A percentile compares a stretch with the other conserved stretches of the same genome.
phyloP scores from a whole-genome alignment of 1,140 invertebrate species.

The Calycopis cecrops region DNA sequence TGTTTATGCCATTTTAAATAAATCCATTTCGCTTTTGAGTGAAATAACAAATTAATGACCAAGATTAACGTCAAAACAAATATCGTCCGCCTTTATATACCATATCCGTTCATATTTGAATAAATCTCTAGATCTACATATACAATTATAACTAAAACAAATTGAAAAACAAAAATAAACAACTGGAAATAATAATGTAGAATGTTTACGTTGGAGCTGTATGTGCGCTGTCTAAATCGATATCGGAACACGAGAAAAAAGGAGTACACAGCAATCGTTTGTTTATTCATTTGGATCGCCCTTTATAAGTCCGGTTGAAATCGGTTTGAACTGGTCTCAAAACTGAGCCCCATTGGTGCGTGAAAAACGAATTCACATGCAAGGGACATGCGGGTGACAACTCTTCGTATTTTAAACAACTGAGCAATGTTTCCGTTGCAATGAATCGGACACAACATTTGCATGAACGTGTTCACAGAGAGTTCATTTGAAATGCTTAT shows the following conservation, averaged over 20 bases:
- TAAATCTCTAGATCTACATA: too few species aligned
- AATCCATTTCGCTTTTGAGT: too few species aligned
- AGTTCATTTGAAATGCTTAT: too few species aligned
- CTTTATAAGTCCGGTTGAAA: constrained; percentile 28
- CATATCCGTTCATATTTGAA: too few species aligned
- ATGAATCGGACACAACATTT: constrained; percentile 11
- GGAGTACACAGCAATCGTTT: constrained; percentile 9
- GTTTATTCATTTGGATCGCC: constrained; percentile 27
- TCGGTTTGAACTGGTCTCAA: constrained; percentile 23
- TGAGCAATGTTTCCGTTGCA: constrained; percentile 9
- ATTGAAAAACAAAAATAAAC: too few species aligned
- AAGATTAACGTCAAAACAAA: too few species aligned
- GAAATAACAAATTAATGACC: too few species aligned
- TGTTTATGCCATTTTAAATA: too few species aligned
- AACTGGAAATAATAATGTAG: too few species aligned
- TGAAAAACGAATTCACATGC: constrained; percentile 23
- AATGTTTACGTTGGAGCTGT: too few species aligned
- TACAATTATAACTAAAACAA: too few species aligned
- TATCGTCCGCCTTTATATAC: too few species aligned
- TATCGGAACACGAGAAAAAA: not conserved
- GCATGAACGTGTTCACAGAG: not conserved
- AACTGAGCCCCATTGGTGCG: constrained; percentile 25
- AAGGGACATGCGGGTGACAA: constrained; percentile 1
- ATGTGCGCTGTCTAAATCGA: not conserved
- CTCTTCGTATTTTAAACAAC: constrained; percentile 6